Conservation (phyloP, 2,888 invertebrate species). For the Pristionchus entomophagus region DNA sequence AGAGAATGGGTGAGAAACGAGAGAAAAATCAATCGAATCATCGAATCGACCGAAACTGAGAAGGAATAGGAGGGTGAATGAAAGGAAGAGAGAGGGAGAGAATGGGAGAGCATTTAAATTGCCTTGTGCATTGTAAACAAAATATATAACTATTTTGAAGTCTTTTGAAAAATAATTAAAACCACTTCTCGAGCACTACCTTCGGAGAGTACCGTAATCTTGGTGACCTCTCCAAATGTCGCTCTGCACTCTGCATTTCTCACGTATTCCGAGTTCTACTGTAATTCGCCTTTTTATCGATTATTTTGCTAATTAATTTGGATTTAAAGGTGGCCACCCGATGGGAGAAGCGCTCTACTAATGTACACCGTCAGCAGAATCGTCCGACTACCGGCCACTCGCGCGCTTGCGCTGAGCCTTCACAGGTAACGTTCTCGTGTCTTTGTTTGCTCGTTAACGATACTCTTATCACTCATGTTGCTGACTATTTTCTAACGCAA, state of each 20-base stretch:
- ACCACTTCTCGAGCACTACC: background rate
- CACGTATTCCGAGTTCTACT: background rate
- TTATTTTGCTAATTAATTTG: background rate
- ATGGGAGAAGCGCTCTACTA: background rate
- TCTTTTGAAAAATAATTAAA: background rate
- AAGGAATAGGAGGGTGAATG: no score
- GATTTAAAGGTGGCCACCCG: background rate
- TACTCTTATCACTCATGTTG: background rate
- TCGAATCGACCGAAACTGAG: background rate
- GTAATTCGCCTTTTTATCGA: conserved; percentile 2
- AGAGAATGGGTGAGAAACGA: background rate
- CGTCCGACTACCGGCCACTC: background rate
- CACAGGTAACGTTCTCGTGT: background rate
- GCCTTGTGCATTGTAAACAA: no score
- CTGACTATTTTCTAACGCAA: no score
- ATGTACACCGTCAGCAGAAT: conserved; percentile 7
- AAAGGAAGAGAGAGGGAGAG: no score
- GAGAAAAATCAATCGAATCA: background rate
- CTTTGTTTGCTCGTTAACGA: background rate
- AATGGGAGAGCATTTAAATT: no score
- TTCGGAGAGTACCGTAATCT: background rate
- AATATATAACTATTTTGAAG: background rate
- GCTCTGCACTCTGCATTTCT: background rate
- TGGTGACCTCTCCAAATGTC: background rate
- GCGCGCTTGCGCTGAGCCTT: conserved; percentile 7